Percentiles rank a stretch among this genome's conserved stretches.
phyloP scores from a whole-genome alignment of 2,888 invertebrate species.

The Acheta domesticus region DNA sequence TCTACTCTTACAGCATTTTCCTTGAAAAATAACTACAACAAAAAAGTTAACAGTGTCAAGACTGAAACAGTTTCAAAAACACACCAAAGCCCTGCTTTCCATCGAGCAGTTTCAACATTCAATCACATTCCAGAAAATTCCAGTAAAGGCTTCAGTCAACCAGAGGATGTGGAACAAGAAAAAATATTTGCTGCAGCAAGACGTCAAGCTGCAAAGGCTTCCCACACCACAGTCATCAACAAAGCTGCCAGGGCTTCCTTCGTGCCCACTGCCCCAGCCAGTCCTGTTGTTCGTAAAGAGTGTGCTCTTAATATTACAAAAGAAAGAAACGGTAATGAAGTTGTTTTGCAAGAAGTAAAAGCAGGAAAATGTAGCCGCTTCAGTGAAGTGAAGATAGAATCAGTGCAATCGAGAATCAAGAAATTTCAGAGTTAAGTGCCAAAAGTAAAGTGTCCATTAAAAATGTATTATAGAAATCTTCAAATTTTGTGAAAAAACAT shows the following conservation, averaged over 20 bases:
- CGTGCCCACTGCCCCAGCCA: not conserved
- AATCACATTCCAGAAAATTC: conserved; percentile 25
- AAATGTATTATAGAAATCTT: no score
- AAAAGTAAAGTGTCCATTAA: no score
- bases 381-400: conserved; percentile 53
- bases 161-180: not conserved
- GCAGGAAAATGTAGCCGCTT: conserved; percentile 50
- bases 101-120: conserved; percentile 29
- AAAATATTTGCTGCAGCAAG: conserved; percentile 21
- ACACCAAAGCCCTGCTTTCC: conserved; percentile 25
- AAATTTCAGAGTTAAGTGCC: conserved; percentile 44
- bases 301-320: conserved; percentile 48
- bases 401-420: conserved; percentile 51
- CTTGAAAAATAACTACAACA: not conserved
- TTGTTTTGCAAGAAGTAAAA: conserved; percentile 49
- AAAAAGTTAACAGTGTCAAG: not conserved
- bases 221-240: conserved; percentile 29
- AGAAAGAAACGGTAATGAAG: conserved; percentile 49
- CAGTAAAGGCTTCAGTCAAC: not conserved
- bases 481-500: not conserved
- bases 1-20: conserved; percentile 2
- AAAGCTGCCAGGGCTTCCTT: not conserved
- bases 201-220: conserved; percentile 28
- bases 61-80: conserved; percentile 19
- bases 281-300: not conserved